A percentile compares a stretch with the other conserved stretches of the same genome.
phyloP scores from a whole-genome alignment of 2,113 vertebrate species.

The Ancistrus triradiatus region DNA sequence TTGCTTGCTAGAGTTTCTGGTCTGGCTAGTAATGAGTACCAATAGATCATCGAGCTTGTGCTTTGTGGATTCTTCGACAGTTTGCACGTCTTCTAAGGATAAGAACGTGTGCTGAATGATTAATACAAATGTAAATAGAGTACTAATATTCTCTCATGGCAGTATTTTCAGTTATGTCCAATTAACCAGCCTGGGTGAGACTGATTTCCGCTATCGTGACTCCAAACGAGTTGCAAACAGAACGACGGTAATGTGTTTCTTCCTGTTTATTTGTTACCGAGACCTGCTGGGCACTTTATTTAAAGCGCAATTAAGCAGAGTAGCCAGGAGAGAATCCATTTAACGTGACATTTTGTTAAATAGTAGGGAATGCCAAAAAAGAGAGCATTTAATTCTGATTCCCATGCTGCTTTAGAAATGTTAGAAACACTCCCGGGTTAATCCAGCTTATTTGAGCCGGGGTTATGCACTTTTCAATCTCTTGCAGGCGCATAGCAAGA shows the following conservation, averaged over 20 bases:
- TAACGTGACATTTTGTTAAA: constrained; percentile 29
- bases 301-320: constrained; percentile 24
- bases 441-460: not conserved
- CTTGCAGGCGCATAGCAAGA: constrained; percentile 15
- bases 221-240: constrained; percentile 13
- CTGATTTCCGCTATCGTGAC: constrained; percentile 7
- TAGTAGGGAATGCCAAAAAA: not conserved
- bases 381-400: constrained; percentile 5
- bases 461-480: not conserved
- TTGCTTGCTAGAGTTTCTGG: too few relatives aligned
- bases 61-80: too few relatives aligned
- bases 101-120: too few relatives aligned
- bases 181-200: not conserved
- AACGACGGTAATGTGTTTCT: constrained; percentile 3
- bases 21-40: too few relatives aligned
- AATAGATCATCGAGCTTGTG: too few relatives aligned
- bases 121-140: too few relatives aligned
- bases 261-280: not conserved
- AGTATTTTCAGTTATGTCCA: not conserved
- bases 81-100: too few relatives aligned
- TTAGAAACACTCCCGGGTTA: constrained; percentile 12
- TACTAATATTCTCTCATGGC: not conserved
- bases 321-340: not conserved
- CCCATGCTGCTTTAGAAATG: constrained; percentile 8
- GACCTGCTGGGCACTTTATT: not conserved